Conservation (phyloP, 2,797 vertebrate genomes). For the Rhinogobio ventralis region DNA sequence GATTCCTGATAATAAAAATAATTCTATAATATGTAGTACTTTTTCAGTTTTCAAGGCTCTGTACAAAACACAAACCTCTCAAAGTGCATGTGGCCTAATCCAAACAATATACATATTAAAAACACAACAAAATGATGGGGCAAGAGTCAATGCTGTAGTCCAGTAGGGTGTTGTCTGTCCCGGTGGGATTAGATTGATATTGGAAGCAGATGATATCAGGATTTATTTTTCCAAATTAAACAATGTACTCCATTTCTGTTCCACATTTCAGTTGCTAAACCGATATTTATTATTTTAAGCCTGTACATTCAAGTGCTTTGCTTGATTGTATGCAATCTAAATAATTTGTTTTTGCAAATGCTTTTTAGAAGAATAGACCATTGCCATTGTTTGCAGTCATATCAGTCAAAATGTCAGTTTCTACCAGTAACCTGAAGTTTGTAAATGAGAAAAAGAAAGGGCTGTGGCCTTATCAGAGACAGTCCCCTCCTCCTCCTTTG, state of each 20-base stretch:
- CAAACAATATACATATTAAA: neutral
- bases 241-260: neutral
- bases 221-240: conserved; percentile 14
- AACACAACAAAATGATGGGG: neutral
- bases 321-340: neutral
- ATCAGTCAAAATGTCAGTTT: neutral
- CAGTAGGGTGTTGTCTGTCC: neutral
- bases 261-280: neutral
- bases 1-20: neutral
- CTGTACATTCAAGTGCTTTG: neutral
- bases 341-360: neutral
- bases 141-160: neutral
- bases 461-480: conserved; percentile 5
- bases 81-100: neutral
- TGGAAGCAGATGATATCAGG: neutral
- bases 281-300: neutral
- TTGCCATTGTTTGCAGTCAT: neutral
- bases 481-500: neutral
- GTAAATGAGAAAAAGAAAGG: neutral
- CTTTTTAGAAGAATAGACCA: neutral
- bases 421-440: conserved; percentile 8
- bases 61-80: neutral
- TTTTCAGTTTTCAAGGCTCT: neutral
- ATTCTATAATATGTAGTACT: neutral
- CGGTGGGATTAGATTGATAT: neutral